A percentile compares a stretch with the other conserved stretches of the same genome.
Conservation (phyloP, 2,113 vertebrate genomes). For the Electrona antarctica region DNA sequence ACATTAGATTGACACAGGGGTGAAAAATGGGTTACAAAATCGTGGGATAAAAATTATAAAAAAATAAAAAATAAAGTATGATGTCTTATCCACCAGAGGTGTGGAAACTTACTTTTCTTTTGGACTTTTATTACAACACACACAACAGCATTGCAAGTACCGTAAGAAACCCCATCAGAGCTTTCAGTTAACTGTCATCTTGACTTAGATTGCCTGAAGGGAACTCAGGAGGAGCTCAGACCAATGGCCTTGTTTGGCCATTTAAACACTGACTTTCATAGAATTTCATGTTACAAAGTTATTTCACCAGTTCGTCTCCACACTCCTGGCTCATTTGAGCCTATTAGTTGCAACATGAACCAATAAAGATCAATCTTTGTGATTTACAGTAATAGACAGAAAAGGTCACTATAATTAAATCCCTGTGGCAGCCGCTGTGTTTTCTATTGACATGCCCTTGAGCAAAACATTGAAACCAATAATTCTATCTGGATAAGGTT, state of each 20-base stretch:
- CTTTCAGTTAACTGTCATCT: constrained; percentile 72
- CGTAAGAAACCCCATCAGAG: constrained; percentile 56
- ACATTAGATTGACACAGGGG: no score
- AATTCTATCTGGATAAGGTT: background rate
- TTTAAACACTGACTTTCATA: constrained; percentile 31
- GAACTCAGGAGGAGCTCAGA: constrained; percentile 47
- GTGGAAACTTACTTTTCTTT: constrained; percentile 66
- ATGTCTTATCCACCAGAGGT: constrained; percentile 60
- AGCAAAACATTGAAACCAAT: no score
- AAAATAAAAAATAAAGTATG: constrained; percentile 68
- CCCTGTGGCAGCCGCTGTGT: background rate
- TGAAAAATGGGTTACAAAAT: no score
- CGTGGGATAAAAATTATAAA: no score
- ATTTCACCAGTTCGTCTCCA: constrained; percentile 46
- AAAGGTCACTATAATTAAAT: constrained; percentile 7
- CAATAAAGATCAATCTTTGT: constrained; percentile 32
- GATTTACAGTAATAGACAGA: constrained; percentile 18
- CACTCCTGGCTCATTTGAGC: constrained; percentile 39
- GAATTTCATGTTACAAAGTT: constrained; percentile 44
- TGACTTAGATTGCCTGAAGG: constrained; percentile 46
- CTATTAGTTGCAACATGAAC: constrained; percentile 46
- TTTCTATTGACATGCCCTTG: no score
- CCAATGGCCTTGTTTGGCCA: constrained; percentile 63
- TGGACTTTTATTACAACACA: constrained; percentile 51
- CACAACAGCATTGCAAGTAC: constrained; percentile 63